Evolutionary conservation across 2,797 vertebrate genomes (phyloP), one percentile per base, ranked within the genome.

Genomic region (Leptatherina wallacei): DNA sequence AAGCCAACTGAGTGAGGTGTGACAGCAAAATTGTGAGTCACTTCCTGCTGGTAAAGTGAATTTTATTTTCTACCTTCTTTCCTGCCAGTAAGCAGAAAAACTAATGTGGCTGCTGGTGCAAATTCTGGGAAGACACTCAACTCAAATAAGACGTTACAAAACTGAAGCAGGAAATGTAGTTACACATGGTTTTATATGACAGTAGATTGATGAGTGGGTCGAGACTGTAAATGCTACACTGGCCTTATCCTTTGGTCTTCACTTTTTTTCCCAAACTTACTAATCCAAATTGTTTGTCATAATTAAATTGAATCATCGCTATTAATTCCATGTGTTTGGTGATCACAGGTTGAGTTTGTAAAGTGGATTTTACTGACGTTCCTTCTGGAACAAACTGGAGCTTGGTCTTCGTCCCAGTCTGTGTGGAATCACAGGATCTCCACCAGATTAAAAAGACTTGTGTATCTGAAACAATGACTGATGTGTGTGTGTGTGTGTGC

Each of bases 391-490:
- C 7, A 1, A 68, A 70, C 68, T 71, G 65, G 52, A 75, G 51
- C 59, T 81, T 5, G n/a, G 61, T 60, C 33, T 71, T 62, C 73
- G 70, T 78, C 79, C 38, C 0, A 6, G 61, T 79, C 77, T 70
- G 54, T 70, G 69, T 70, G 47, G 63, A 90, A 81, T 88, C 73
- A 88, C 61, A 88, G 83, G 80, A 86, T 85, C 78, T 84, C 58
- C 69, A 64, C 47, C 75, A 63, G 77, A 80, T 80, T 89, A 49
- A 90, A 87, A 90, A 85, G 65, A 89, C 65, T 82, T 85, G 71
- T 87, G 74, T 78, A 75, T 87, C 78, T 85, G 71, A 87, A 92
- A 92, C 88, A 90, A 91, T 84, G 73, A 78, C 74, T 62, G 77
- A 82, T 56, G 38, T 83, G 30, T 30, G 30, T 30, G 5, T 30